Base-by-base conservation (phyloP, 92 coral and sea anemone species). In the Scolanthus callimorphus region DNA sequence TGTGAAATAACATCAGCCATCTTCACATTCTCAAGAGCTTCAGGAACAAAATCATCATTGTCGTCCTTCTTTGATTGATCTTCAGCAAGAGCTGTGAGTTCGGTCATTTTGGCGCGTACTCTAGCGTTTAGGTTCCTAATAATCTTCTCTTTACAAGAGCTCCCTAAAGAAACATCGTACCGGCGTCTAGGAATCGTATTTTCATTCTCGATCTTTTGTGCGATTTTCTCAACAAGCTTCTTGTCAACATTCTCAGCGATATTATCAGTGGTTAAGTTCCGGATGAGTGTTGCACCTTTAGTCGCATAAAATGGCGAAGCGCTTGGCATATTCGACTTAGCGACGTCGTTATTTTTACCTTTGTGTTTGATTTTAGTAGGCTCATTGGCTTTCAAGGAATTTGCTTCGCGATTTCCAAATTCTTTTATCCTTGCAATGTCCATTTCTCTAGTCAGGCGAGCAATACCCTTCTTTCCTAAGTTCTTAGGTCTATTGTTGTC, bases 381-480 rank as follows among this genome's bases (percentile, higher is more conserved):
- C 4, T 46, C 52, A 6, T 20, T 46, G 11, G 4, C 17, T 46
- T 9, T 21, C 52, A 20, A 46, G 6, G 23, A 10, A 46, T 19
- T 46, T 4, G 52, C 11, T 46, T 46, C 52, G 52, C 22, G 11
- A 20, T 46, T 10, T 6, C 52, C 52, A 46, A 46, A 11, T 19
- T 46, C 52, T 19, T 46, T 21, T 4, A 46, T 11, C 17, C 52
- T 20, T 46, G 52, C 52, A 46, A 46, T 20, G 22, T 34, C 41
- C 41, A 34, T 46, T 19, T 46, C 52, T 46, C 52, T 34, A 15
- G 41, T 34, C 15, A 46, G 23, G 11, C 52, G 52, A 4, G 52
- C 52, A 11, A 20, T 4, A 6, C 52, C 52, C 17, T 46, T 46
- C 8, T 19, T 21, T 9, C 23, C 52, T 19, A 6, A 21, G 4